Conservation (phyloP, 2,888 invertebrate genomes). For the Amaurobius ferox region DNA sequence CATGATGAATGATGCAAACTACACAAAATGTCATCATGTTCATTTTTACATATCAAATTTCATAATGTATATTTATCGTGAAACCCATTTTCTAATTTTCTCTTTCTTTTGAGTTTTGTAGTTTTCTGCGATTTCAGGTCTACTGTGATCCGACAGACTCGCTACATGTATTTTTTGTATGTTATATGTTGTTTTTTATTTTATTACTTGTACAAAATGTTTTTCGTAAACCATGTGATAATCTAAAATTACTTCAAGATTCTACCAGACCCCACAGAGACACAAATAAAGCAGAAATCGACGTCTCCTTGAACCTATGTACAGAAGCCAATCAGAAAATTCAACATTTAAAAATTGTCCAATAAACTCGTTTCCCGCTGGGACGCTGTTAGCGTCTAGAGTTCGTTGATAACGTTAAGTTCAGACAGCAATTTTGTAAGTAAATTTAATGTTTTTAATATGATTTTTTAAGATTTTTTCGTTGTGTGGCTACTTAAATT, state of each 20-base stretch:
- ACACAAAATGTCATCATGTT: too few relatives aligned
- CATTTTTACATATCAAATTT: too few relatives aligned
- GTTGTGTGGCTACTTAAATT: background rate
- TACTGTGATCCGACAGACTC: too few relatives aligned
- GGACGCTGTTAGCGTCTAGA: slow-evolving; percentile 65
- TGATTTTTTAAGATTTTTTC: slow-evolving; percentile 3
- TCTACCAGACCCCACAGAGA: slow-evolving; percentile 64
- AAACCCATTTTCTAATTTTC: too few relatives aligned
- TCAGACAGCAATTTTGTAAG: slow-evolving; percentile 27
- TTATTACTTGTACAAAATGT: too few relatives aligned
- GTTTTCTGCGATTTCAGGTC: too few relatives aligned
- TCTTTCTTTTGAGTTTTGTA: too few relatives aligned
- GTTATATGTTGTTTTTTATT: too few relatives aligned
- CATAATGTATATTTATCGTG: too few relatives aligned
- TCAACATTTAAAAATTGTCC: slow-evolving; percentile 60
- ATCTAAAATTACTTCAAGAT: slow-evolving; percentile 47
- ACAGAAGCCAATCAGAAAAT: slow-evolving; percentile 44
- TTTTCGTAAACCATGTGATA: background rate
- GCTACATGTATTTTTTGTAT: background rate
- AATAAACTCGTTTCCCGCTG: slow-evolving; percentile 35
- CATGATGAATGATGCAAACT: too few relatives aligned
- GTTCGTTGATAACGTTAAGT: slow-evolving; percentile 45
- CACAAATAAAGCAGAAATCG: slow-evolving; percentile 45
- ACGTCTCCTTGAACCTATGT: slow-evolving; percentile 4
- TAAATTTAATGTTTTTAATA: slow-evolving; percentile 36